Evolutionary conservation across 2,797 vertebrate genomes (phyloP).

Genomic region (Myiotriccus ornatus): DNA sequence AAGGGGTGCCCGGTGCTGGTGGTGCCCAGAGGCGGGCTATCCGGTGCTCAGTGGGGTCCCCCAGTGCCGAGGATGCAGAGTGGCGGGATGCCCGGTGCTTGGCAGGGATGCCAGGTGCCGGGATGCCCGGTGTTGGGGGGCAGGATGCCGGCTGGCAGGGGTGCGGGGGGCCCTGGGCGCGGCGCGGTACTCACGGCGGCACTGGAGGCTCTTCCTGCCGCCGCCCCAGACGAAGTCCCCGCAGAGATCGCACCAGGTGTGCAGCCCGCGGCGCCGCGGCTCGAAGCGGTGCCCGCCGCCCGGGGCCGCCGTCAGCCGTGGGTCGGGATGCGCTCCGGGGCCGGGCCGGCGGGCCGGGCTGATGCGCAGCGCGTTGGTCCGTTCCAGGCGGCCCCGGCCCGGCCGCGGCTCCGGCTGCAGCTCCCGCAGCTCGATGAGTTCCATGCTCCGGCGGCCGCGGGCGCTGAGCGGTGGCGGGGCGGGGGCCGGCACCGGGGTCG

Average conservation of each 20-base stretch:
- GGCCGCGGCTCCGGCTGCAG: slow-evolving; percentile 80
- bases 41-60: not conserved
- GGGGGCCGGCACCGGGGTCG: not conserved
- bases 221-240: slow-evolving; percentile 97
- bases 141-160: not conserved
- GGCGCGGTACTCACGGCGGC: slow-evolving; percentile 85
- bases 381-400: slow-evolving; percentile 76
- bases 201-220: slow-evolving; percentile 89
- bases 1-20: too few relatives aligned
- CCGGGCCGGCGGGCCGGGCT: slow-evolving; percentile 76
- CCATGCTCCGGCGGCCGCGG: slow-evolving; percentile 66
- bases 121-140: too few relatives aligned
- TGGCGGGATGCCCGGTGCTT: too few relatives aligned
- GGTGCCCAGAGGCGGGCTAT: not conserved
- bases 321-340: slow-evolving; percentile 44
- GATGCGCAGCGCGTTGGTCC: slow-evolving; percentile 77
- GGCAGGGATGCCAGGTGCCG: not conserved
- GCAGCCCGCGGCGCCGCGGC: slow-evolving; percentile 83
- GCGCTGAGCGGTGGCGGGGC: not conserved
- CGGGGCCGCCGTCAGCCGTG: slow-evolving; percentile 54
- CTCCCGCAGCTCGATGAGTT: slow-evolving; percentile 90
- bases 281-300: slow-evolving; percentile 88
- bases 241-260: slow-evolving; percentile 96
- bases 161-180: not conserved
- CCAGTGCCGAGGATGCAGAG: not conserved